Conservation (phyloP, 2,888 invertebrate genomes). For the Ceraclea dissimilis region DNA sequence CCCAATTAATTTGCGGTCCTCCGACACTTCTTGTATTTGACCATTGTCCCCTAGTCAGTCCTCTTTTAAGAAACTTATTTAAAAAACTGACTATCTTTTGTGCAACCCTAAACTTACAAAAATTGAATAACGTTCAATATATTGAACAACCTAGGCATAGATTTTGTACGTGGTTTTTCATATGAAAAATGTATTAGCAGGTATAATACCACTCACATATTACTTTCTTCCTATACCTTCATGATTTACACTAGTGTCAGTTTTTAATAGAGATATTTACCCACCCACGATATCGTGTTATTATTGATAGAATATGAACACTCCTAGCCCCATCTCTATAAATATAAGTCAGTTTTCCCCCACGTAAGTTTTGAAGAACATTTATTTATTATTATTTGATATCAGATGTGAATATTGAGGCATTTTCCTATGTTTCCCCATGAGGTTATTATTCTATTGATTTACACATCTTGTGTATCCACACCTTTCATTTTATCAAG, state of each 20-base stretch:
- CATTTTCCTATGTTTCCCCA: slow-evolving; percentile 24
- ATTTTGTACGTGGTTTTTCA: neutral
- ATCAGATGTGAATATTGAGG: slow-evolving; percentile 26
- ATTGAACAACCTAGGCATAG: neutral
- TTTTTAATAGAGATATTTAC: slow-evolving; percentile 1
- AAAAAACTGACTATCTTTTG: too few relatives aligned
- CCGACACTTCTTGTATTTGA: too few relatives aligned
- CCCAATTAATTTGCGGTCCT: too few relatives aligned
- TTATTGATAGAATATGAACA: neutral
- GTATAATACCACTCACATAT: neutral
- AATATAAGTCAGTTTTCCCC: neutral
- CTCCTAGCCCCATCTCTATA: neutral
- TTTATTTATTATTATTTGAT: slow-evolving; percentile 27
- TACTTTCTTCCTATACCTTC: neutral
- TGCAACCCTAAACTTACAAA: neutral
- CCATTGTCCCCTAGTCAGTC: too few relatives aligned
- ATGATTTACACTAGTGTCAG: neutral
- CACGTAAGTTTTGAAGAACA: neutral
- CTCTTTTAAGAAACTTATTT: too few relatives aligned
- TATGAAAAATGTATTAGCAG: too few relatives aligned
- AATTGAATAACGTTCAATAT: neutral
- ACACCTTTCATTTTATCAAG: slow-evolving; percentile 8
- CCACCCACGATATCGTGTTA: neutral
- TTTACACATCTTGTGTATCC: slow-evolving; percentile 19
- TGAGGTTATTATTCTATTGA: slow-evolving; percentile 25